Evolutionary conservation across 2,113 vertebrate genomes (phyloP).

Genomic region (Pseudopipra pipra): DNA sequence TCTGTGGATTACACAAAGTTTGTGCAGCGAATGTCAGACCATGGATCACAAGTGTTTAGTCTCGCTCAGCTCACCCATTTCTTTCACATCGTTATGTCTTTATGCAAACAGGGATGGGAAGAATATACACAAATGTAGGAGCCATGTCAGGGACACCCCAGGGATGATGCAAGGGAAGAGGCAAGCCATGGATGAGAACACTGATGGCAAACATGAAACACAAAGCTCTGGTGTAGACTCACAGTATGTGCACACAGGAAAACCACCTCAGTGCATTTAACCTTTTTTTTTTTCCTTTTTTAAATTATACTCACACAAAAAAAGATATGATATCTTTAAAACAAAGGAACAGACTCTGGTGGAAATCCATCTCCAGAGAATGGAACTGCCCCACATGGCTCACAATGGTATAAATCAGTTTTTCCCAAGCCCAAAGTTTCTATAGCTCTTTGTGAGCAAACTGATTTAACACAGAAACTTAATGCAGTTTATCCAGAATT

Average conservation of each 20-base stretch:
- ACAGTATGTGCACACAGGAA: background rate
- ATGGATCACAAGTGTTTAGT: background rate
- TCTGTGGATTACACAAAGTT: fast-evolving
- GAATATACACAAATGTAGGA: background rate
- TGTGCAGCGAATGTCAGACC: background rate
- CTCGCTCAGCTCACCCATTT: background rate
- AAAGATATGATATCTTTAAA: fast-evolving
- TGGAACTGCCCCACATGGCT: background rate
- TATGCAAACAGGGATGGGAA: background rate
- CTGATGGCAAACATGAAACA: background rate
- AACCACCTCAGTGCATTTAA: background rate
- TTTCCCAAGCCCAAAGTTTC: background rate
- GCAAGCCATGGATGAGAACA: no score
- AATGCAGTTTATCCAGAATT: background rate
- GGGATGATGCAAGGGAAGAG: background rate
- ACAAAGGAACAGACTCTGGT: background rate
- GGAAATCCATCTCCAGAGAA: background rate
- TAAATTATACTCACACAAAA: background rate
- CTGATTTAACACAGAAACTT: background rate
- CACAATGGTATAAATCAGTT: background rate
- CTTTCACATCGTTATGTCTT: background rate
- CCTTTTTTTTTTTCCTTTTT: background rate
- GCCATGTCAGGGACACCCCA: background rate
- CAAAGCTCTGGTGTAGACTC: background rate
- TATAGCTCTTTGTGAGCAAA: background rate